Evolutionary conservation across 2,797 vertebrate species (phyloP), one percentile per base, ranked within the genome.

Genomic region (Pangasius macronema): DNA sequence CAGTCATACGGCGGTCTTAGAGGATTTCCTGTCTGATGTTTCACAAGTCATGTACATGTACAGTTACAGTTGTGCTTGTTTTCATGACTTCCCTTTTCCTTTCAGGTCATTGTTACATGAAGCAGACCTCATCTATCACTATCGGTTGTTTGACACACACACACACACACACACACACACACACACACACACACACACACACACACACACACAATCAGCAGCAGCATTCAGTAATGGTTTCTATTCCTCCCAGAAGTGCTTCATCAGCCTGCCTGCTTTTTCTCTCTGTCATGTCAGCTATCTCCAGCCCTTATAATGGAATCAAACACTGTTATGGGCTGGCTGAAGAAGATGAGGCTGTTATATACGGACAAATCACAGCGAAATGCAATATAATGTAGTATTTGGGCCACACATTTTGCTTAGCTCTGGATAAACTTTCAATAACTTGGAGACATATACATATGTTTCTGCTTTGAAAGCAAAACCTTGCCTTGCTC

Each of bases 91-190:
- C 24, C 33, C 16, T 61, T 76, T 70, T 39, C 73, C 30, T 46
- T 77, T 77, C 24, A 42, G n/a, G 51, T 5, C 75, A 87, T 10
- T 70, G 87, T 59, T 80, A 79, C 42, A 42, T n/a, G 42, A 65
- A 73, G 36, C 63, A 79, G 85, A 82, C 65, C 81, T 87, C 90
- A 85, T 91, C 82, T 84, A 89, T 89, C 85, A 73, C 65, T 5
- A 61, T 88, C 82, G 86, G 79, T 33, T 80, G 42, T 80, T 49
- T 75, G 81, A 84, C 79, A 65, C 86, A 39, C 82, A 22, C 82
- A 59, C 57, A 65, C 70, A 51, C 33, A 61, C 77, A 61, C 36
- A 8, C 27, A 10, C 79, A 49, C 53, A 30, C 57, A 5, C 39
- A 55, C 53, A 87, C 70, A 51, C 33, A 61, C 77, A 61, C 36